A percentile compares a stretch with the other conserved stretches of the same genome.
These are phyloP conservation scores for Scelioninae gen. 1 DNA, from an alignment of 2,888 invertebrate species.

Conservation along the genomic window DNA sequence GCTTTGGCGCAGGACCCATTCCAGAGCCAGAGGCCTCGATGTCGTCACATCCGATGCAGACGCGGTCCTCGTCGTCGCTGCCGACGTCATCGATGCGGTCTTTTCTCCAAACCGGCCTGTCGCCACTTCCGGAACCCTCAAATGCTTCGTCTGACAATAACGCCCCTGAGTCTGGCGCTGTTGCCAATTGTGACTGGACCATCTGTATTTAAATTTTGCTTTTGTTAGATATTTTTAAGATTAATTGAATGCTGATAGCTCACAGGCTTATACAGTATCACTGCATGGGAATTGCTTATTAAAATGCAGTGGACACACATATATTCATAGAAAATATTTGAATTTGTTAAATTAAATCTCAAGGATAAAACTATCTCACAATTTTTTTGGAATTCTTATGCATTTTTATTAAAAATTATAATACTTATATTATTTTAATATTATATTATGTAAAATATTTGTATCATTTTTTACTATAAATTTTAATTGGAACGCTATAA, in stretches of 20 bases:
- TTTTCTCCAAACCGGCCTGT: conserved; percentile 74
- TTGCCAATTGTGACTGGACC: conserved; percentile 81
- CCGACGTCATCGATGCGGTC: conserved; percentile 72
- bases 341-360: no score
- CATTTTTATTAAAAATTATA: no score
- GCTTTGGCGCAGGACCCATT: conserved; percentile 56
- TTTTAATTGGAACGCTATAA: no score
- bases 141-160: conserved; percentile 81
- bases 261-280: conserved; percentile 11
- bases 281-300: conserved; percentile 12
- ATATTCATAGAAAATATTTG: no score
- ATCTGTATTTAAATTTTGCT: conserved; percentile 74
- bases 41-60: conserved; percentile 62
- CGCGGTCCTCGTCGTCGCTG: conserved; percentile 74
- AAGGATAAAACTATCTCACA: no score
- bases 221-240: conserved; percentile 28
- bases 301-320: no score
- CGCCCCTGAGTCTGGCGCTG: conserved; percentile 80
- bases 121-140: conserved; percentile 83
- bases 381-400: no score
- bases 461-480: no score
- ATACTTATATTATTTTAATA: no score
- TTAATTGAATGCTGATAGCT: conserved; percentile 13
- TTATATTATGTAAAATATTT: no score
- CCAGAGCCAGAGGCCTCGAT: conserved; percentile 62